Percentiles rank a stretch among this genome's conserved stretches.
Evolutionary conservation across 2,888 invertebrate species (phyloP).

Genomic region (Liodrosophila aerea): DNA sequence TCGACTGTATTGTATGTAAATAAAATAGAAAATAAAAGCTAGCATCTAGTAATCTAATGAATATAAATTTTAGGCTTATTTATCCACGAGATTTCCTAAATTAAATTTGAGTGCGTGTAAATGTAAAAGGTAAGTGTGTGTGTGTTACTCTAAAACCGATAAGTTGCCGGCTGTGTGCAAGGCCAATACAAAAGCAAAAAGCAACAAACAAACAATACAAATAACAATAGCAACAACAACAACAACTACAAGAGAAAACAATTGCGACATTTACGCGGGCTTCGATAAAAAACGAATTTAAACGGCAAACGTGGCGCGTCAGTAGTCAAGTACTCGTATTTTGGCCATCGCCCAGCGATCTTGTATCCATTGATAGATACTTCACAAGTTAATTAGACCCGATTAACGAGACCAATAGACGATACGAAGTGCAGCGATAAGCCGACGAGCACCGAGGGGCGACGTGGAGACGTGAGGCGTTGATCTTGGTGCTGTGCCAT

Average conservation of each 20-base stretch:
- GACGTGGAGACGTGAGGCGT: conserved; percentile 15
- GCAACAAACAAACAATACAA: conserved; percentile 4
- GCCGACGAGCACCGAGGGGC: no score
- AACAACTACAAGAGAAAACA: neutral
- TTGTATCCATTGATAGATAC: conserved; percentile 51
- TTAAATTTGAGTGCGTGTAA: conserved; percentile 55
- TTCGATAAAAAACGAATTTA: conserved; percentile 22
- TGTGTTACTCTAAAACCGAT: neutral
- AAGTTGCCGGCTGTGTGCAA: conserved; percentile 44
- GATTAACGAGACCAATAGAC: conserved; percentile 44
- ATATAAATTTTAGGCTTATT: conserved; percentile 36
- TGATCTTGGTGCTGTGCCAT: conserved; percentile 80
- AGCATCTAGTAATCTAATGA: conserved; percentile 39
- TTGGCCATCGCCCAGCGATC: conserved; percentile 59
- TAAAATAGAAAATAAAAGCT: conserved; percentile 37
- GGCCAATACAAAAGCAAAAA: neutral
- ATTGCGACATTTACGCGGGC: conserved; percentile 39
- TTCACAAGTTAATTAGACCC: conserved; percentile 23
- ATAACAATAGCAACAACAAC: neutral
- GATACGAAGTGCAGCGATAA: conserved; percentile 9
- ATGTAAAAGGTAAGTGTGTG: conserved; percentile 52
- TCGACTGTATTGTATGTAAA: conserved; percentile 33
- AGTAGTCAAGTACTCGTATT: conserved; percentile 12
- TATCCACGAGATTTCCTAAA: conserved; percentile 38
- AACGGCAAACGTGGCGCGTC: conserved; percentile 20